Evolutionary conservation across 2,113 vertebrate species (phyloP).

Genomic region (Numida meleagris): DNA sequence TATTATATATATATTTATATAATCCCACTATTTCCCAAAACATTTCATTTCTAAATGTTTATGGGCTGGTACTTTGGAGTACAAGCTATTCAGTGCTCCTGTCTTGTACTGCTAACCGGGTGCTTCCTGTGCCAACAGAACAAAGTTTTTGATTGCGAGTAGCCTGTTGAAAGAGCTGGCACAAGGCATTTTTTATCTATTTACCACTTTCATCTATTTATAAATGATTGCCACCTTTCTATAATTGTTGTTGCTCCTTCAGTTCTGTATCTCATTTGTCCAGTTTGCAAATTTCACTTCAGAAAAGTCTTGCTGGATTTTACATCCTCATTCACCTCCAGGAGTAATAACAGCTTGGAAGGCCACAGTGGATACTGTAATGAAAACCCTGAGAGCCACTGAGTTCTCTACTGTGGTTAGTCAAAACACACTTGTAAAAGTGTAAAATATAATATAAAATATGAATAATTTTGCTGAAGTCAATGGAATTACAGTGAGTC

Average conservation of each 20-base stretch:
- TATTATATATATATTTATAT: no score
- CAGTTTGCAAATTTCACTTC: neutral
- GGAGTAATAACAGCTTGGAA: neutral
- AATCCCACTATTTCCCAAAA: no score
- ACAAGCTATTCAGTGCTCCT: neutral
- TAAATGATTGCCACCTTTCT: neutral
- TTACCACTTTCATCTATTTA: neutral
- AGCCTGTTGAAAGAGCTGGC: neutral
- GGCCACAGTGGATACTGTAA: neutral
- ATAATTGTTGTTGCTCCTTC: neutral
- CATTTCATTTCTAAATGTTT: neutral
- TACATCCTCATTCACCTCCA: neutral
- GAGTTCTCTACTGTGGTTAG: neutral
- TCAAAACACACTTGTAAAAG: neutral
- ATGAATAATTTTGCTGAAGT: neutral
- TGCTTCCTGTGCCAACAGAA: neutral
- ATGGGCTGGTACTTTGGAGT: neutral
- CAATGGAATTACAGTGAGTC: neutral
- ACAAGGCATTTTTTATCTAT: neutral
- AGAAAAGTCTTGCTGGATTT: neutral
- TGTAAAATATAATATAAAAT: no score
- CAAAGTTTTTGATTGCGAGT: neutral
- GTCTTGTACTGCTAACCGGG: neutral
- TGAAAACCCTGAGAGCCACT: neutral
- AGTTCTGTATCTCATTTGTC: neutral